Evolutionary conservation across 2,888 invertebrate genomes (phyloP).

Genomic region (Gortyna flavago): DNA sequence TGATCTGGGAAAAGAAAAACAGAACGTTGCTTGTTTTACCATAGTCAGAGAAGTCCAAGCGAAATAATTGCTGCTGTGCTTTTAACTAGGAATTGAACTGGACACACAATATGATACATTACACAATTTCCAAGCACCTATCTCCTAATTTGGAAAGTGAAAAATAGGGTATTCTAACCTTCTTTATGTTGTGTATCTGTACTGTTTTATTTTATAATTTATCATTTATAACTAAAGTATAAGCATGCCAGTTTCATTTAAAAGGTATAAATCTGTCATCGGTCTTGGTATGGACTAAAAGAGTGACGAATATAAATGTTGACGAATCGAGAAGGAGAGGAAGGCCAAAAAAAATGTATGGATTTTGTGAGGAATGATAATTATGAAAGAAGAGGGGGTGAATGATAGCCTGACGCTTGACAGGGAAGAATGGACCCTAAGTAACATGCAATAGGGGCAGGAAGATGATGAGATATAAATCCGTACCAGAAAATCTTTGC

Average conservation of each 20-base stretch:
- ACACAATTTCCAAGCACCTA: not conserved
- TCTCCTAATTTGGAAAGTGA: too few species aligned
- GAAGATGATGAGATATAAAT: too few species aligned
- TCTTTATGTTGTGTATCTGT: too few species aligned
- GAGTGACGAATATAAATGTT: not conserved
- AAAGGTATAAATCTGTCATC: not conserved
- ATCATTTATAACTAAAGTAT: not conserved
- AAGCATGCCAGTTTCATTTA: not conserved
- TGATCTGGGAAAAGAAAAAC: constrained; percentile 20
- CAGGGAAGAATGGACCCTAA: not conserved
- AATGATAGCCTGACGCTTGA: not conserved
- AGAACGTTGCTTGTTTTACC: constrained; percentile 3
- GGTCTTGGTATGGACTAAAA: not conserved
- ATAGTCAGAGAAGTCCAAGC: not conserved
- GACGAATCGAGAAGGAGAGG: not conserved
- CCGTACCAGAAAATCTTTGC: too few species aligned
- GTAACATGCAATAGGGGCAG: too few species aligned
- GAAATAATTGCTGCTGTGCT: not conserved
- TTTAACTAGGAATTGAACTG: not conserved
- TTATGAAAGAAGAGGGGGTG: not conserved
- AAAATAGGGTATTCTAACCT: too few species aligned
- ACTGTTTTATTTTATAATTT: too few species aligned
- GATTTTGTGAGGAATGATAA: not conserved
- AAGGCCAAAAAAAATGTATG: not conserved
- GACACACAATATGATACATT: not conserved